A percentile compares a stretch with the other conserved stretches of the same genome.
phyloP scores from a whole-genome alignment of 2,113 vertebrate species.

The Shinisaurus crocodilurus region DNA sequence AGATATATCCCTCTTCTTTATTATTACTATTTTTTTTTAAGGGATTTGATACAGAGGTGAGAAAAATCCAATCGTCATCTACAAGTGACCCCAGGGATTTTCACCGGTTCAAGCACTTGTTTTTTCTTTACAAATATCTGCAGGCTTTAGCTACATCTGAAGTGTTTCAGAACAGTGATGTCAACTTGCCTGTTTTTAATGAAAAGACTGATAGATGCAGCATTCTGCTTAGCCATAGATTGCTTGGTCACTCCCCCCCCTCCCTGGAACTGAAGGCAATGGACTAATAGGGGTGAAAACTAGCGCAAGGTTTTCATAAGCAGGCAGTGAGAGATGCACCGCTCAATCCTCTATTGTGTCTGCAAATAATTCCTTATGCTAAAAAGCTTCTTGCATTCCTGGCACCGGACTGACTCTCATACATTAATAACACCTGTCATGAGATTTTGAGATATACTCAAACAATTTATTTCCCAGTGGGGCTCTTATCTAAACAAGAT shows the following conservation, averaged over 20 bases:
- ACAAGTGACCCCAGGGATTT: constrained; percentile 33
- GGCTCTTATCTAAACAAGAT: constrained; percentile 70
- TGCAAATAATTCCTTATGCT: constrained; percentile 48
- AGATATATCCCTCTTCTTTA: constrained; percentile 58
- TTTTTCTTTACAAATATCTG: constrained; percentile 25
- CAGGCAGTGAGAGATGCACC: not conserved
- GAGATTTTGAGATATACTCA: constrained; percentile 46
- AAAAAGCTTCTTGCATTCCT: constrained; percentile 42
- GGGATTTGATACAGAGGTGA: constrained; percentile 57
- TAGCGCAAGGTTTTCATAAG: constrained; percentile 26
- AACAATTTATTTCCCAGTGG: constrained; percentile 61
- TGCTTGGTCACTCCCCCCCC: not conserved
- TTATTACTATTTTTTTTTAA: constrained; percentile 52
- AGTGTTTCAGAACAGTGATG: constrained; percentile 12
- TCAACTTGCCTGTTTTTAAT: constrained; percentile 21
- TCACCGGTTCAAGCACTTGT: constrained; percentile 41
- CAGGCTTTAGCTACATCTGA: constrained; percentile 17
- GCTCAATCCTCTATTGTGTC: constrained; percentile 12
- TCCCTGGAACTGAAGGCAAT: not conserved
- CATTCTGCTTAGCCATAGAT: constrained; percentile 34
- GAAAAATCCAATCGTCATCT: constrained; percentile 58
- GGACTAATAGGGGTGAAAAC: not conserved
- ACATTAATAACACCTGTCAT: constrained; percentile 57
- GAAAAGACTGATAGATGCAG: constrained; percentile 1
- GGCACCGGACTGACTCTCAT: constrained; percentile 31